Evolutionary conservation across 2,113 vertebrate genomes (phyloP).

Genomic region (Hypocryptadius cinnamomeus): DNA sequence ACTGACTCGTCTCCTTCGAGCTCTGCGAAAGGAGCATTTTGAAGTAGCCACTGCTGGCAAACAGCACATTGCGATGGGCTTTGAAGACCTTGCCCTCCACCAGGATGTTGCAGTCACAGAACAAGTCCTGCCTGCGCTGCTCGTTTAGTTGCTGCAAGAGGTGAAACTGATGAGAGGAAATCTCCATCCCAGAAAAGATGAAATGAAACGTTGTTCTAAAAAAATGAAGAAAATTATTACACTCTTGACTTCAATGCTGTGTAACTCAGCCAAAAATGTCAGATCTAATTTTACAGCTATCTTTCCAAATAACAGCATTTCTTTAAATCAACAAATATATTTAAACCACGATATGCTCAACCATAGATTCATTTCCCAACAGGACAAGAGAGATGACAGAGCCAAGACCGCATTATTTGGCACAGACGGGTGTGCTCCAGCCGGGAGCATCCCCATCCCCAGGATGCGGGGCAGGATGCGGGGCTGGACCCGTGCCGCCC

Average conservation of each 20-base stretch:
- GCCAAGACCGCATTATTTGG: neutral
- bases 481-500: neutral
- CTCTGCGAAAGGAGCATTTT: conserved; percentile 92
- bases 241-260: rapidly evolving
- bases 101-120: conserved; percentile 92
- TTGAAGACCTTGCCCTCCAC: conserved; percentile 93
- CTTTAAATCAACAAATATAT: neutral
- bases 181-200: conserved; percentile 77
- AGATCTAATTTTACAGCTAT: rapidly evolving
- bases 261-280: neutral
- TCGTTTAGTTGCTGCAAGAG: conserved; percentile 91
- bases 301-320: neutral
- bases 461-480: neutral
- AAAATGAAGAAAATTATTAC: neutral
- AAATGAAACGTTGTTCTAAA: neutral
- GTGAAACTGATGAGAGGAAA: conserved; percentile 89
- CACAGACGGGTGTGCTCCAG: neutral
- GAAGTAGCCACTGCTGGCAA: conserved; percentile 95
- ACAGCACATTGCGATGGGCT: conserved; percentile 93
- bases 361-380: rapidly evolving
- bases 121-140: conserved; percentile 88
- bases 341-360: neutral
- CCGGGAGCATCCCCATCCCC: neutral
- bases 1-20: conserved; percentile 74
- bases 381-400: neutral